Evolutionary conservation across 2,888 invertebrate genomes (phyloP).

Genomic region (Cephus pulcher): DNA sequence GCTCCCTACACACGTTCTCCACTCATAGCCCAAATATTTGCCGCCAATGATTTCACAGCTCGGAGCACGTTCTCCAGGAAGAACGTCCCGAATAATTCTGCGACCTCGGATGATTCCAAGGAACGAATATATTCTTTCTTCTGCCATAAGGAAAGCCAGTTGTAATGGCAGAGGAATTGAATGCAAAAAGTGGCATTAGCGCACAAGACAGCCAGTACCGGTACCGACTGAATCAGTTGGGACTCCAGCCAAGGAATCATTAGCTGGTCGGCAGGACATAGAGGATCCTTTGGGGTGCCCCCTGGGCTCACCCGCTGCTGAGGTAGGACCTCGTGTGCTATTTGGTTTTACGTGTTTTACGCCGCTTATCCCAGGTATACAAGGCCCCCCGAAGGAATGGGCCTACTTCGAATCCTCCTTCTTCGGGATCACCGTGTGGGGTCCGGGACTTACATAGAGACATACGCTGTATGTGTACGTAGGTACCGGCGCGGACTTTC

Average conservation of each 20-base stretch:
- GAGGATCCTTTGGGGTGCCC: background rate
- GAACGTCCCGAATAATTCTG: background rate
- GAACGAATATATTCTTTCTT: background rate
- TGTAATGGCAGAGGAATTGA: background rate
- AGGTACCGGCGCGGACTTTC: constrained; percentile 43
- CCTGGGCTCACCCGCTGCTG: background rate
- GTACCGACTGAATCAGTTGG: background rate
- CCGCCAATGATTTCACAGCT: constrained; percentile 37
- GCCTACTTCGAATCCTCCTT: constrained; percentile 33
- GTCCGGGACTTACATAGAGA: constrained; percentile 34
- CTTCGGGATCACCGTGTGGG: constrained; percentile 59
- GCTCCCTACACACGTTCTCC: constrained; percentile 21
- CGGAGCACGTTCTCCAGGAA: background rate
- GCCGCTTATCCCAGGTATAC: constrained; percentile 39
- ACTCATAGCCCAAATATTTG: constrained; percentile 50
- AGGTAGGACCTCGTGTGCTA: constrained; percentile 38
- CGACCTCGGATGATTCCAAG: background rate
- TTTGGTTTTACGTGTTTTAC: constrained; percentile 49
- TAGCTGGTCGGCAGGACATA: constrained; percentile 10
- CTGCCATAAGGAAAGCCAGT: background rate
- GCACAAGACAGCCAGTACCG: background rate
- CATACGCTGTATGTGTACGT: background rate
- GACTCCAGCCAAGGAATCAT: constrained; percentile 22
- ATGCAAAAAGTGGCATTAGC: background rate
- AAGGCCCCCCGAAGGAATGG: constrained; percentile 25